Base-by-base conservation (phyloP, 2,888 invertebrate genomes). In the Torymus tubicola region DNA sequence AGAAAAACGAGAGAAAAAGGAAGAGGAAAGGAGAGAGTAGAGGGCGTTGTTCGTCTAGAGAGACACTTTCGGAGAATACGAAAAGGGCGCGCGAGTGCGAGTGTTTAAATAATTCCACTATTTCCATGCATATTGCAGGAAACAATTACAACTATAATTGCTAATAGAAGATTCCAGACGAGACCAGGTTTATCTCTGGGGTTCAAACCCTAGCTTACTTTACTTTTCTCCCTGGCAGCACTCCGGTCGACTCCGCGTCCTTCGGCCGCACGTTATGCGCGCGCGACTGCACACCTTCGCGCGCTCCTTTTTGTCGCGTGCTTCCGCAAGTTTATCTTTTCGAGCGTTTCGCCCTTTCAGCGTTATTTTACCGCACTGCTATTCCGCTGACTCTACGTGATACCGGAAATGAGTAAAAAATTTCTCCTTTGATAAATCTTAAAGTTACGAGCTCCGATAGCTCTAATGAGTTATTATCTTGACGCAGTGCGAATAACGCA, bases 81-180 rank as follows among this genome's bases (percentile, higher is more conserved):
- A 78, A 80, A 71, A 80, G 89, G 89, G 87, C 87, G 89, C 64
- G 10, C 24, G 58, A 71, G 24, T 42, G 42, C 53, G 88, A 52
- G 72, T 88, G 89, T 90, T 90, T 90, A 90, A 90, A 90, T 90
- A 90, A 90, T 90, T 90, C 86, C 85, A 88, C 90, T 88, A 90
- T 90, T 90, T 90, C 89, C 88, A 90, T 90, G 89, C 90, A 90
- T 90, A 90, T 90, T 90, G 89, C 89, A 89, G 89, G 89, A 90
- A 90, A 90, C 90, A 90, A 90, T 90, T 90, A 90, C 90, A 90
- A 89, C 87, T 90, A 89, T 90, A 90, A 90, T 90, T 90, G 90
- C 89, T 90, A 90, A 90, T 90, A 90, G 90, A 90, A 90, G 90
- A 90, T 89, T 90, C 89, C 89, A 89, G 89, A 88, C 90, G 89